Evolutionary conservation across 2,888 invertebrate species (phyloP), one percentile per base, ranked within the genome.

Genomic region (Craniophora ligustri): DNA sequence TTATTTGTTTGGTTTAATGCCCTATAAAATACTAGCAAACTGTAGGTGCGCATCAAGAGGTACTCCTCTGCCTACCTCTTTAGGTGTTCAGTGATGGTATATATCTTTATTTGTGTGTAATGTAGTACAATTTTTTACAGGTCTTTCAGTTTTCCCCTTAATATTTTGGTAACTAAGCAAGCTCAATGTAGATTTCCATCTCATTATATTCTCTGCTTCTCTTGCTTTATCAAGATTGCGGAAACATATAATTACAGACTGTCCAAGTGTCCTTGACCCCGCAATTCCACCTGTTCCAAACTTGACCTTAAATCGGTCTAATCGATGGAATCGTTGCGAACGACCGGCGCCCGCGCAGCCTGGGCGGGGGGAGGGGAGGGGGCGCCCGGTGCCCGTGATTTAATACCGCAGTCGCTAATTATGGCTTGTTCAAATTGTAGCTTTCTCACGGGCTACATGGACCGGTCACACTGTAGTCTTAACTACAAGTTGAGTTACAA

Each of bases 391-490:
- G 79, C 78, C 84, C 80, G 87, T 91, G 92, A 93, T 93, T 93
- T 92, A 92, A 91, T 88, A 81, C 86, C 64, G 81, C 83, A 79
- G 87, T 87, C 86, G 88, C 91, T 93, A 92, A 93, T 93, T 93
- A 91, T 88, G 91, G 89, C 89, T 89, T 92, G 92, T 91, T 91
- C 91, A 92, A 93, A 92, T 91, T 92, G 90, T 91, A 88, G 80
- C 91, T 91, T 92, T 92, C 92, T 91, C 92, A 92, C 90, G 90
- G 87, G 75, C 62, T 60, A 59, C 78, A 72, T 67, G 78, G 78
- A 75, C 82, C 72, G 81, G 78, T 78, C 75, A 67, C 69, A 80
- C 76, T 42, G 47, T 58, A 51, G 26, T 28, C 40, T 55, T 44
- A 54, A 63, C 62, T 53, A 42, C 63, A 34, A 59, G 57, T 65